These are phyloP conservation scores for Rallus crepitans DNA, from an alignment of 2,797 vertebrate species.

Conservation along the genomic window DNA sequence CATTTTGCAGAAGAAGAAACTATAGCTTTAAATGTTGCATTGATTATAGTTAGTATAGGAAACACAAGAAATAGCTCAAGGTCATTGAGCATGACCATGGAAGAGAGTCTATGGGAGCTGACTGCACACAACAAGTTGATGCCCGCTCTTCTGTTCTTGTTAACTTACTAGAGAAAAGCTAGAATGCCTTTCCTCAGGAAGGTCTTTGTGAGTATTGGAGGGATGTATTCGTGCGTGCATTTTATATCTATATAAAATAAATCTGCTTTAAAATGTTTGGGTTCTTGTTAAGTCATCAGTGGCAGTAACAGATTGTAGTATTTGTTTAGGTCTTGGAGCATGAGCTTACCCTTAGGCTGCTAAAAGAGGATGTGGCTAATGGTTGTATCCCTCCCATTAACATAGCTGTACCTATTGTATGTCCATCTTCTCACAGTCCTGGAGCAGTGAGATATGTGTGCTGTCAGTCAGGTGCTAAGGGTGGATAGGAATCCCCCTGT, in stretches of 20 bases:
- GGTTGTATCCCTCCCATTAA: background rate
- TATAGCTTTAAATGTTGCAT: background rate
- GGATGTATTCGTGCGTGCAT: background rate
- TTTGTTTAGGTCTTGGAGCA: background rate
- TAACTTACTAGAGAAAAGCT: background rate
- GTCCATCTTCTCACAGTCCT: rapidly evolving
- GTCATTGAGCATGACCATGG: background rate
- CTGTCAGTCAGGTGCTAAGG: background rate
- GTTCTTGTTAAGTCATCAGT: background rate
- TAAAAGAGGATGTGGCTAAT: background rate
- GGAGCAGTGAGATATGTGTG: background rate
- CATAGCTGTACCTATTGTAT: background rate
- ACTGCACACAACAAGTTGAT: background rate
- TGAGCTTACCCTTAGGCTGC: background rate
- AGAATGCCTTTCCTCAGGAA: background rate
- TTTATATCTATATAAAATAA: background rate
- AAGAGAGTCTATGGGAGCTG: background rate
- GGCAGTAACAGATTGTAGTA: background rate
- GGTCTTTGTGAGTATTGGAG: background rate
- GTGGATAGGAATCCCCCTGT: background rate
- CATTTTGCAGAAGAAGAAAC: background rate
- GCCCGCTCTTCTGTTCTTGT: background rate
- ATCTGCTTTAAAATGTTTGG: background rate
- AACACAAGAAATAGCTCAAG: background rate
- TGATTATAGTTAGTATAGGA: background rate